Percentiles rank a stretch among this genome's conserved stretches.
phyloP scores from a whole-genome alignment of 2,113 vertebrate genomes.

The Cisticola juncidis region DNA sequence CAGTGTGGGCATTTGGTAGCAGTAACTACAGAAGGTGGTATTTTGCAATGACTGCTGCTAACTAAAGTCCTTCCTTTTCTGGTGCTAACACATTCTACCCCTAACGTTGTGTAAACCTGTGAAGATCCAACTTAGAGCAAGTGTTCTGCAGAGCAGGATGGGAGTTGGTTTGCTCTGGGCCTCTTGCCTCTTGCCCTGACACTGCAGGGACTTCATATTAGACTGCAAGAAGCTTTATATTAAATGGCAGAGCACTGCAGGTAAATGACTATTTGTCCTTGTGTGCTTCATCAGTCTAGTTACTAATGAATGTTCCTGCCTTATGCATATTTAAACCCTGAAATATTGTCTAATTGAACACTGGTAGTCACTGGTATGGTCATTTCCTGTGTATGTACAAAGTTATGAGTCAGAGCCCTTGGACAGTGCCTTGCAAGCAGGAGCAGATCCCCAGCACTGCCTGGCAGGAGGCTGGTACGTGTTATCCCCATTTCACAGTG shows the following conservation, averaged over 20 bases:
- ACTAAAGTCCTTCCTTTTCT: slow-evolving; percentile 49
- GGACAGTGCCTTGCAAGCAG: not conserved
- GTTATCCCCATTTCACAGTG: not conserved
- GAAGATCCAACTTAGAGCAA: not conserved
- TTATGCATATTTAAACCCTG: slow-evolving; percentile 52
- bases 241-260: slow-evolving; percentile 4
- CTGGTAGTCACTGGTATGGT: not conserved
- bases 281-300: not conserved
- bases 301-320: slow-evolving; percentile 13
- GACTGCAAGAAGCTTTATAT: not conserved
- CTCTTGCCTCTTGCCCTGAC: not conserved
- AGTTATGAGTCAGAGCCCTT: not conserved
- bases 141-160: not conserved
- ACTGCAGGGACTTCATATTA: not conserved
- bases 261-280: slow-evolving; percentile 32
- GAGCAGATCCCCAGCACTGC: not conserved
- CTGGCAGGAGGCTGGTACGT: not conserved
- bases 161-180: not conserved
- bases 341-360: slow-evolving; percentile 44
- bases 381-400: not conserved
- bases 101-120: slow-evolving; percentile 10
- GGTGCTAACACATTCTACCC: slow-evolving; percentile 28
- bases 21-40: not conserved
- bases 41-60: not conserved
- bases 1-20: not conserved